phyloP scores from a whole-genome alignment of 2,888 invertebrate species.

The Mimachlamys varia region DNA sequence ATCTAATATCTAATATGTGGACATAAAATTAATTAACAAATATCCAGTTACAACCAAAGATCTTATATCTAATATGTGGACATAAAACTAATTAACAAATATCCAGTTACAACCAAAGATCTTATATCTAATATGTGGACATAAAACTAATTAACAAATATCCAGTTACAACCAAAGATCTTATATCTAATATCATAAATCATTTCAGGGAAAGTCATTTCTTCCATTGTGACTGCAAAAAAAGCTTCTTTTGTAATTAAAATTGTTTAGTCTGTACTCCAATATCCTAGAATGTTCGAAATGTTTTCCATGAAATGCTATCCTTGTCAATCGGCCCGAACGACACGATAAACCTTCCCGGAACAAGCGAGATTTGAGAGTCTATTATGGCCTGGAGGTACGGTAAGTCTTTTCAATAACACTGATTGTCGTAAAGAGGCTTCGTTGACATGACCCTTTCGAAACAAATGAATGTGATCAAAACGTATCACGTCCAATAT shows the following conservation, averaged over 20 bases:
- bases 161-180: no score
- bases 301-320: neutral
- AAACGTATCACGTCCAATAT: slow-evolving; percentile 3
- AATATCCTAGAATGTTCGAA: neutral
- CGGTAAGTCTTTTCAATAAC: neutral
- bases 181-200: no score
- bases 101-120: no score
- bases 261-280: neutral
- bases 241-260: neutral
- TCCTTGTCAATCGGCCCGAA: neutral
- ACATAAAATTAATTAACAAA: no score
- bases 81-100: no score
- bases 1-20: no score
- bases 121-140: no score
- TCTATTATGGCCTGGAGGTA: neutral
- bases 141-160: no score
- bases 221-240: neutral
- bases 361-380: neutral
- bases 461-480: slow-evolving; percentile 20
- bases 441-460: slow-evolving; percentile 6
- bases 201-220: neutral
- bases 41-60: no score
- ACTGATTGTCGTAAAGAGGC: neutral
- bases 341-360: neutral
- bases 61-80: no score